Evolutionary conservation across 2,888 invertebrate genomes (phyloP).

Genomic region (Polydrusus pterygomalis): DNA sequence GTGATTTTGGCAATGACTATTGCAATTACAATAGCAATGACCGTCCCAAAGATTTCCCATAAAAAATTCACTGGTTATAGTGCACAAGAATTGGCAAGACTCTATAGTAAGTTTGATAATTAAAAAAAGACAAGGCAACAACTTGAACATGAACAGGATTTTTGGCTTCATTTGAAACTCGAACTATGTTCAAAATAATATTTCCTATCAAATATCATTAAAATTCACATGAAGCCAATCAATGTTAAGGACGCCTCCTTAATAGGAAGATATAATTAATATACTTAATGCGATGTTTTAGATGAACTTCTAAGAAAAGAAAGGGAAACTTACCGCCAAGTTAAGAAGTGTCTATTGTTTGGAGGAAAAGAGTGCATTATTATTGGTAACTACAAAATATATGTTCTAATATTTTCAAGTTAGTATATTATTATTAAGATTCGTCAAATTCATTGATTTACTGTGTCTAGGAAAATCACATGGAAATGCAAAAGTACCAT

Average conservation of each 20-base stretch:
- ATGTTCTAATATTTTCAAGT: neutral
- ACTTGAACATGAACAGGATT: too few species aligned
- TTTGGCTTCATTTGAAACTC: too few species aligned
- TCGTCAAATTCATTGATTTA: neutral
- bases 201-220: too few species aligned
- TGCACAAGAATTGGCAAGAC: conserved; percentile 22
- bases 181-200: too few species aligned
- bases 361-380: conserved; percentile 25
- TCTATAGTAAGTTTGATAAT: conserved; percentile 20
- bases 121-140: too few species aligned
- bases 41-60: conserved; percentile 28
- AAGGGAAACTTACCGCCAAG: conserved; percentile 23
- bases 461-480: neutral
- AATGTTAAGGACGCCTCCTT: too few species aligned
- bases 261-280: neutral
- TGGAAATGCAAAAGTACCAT: neutral
- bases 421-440: neutral
- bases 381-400: neutral
- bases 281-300: neutral
- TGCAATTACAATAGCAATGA: conserved; percentile 36
- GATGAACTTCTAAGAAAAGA: conserved; percentile 34
- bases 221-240: too few species aligned
- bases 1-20: conserved; percentile 31
- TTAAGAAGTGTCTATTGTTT: conserved; percentile 16
- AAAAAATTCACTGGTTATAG: conserved; percentile 8